phyloP scores from a whole-genome alignment of 2,888 invertebrate species.

The Trimorus sp. region DNA sequence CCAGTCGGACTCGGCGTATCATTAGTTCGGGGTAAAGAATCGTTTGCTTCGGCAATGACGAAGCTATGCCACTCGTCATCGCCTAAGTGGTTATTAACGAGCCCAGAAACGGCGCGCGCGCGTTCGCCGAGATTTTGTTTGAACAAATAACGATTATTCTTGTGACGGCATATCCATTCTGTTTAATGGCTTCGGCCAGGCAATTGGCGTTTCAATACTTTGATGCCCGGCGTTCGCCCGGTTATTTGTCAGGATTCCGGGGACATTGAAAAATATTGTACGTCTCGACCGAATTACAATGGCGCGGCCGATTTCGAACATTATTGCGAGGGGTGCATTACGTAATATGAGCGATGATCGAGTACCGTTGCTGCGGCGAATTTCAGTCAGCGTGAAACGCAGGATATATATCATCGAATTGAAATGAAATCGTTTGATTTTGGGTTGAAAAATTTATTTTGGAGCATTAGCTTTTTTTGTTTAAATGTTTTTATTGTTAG shows the following conservation, averaged over 20 bases:
- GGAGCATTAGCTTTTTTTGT: too few relatives aligned
- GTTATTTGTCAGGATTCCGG: slow-evolving; percentile 31
- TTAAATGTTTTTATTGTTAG: too few relatives aligned
- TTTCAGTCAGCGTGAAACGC: too few relatives aligned
- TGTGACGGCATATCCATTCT: slow-evolving; percentile 39
- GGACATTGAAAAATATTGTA: slow-evolving; percentile 41
- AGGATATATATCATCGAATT: background rate
- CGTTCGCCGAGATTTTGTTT: slow-evolving; percentile 28
- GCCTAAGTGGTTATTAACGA: slow-evolving; percentile 50
- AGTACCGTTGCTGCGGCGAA: too few relatives aligned
- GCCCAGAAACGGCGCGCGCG: slow-evolving; percentile 14
- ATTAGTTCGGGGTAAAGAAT: slow-evolving; percentile 24
- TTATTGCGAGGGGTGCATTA: slow-evolving; percentile 6
- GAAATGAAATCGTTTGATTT: too few relatives aligned
- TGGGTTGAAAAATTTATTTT: too few relatives aligned
- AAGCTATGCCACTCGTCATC: slow-evolving; percentile 30
- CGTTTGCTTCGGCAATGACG: slow-evolving; percentile 17
- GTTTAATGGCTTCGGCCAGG: slow-evolving; percentile 31
- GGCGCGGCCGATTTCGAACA: slow-evolving; percentile 10
- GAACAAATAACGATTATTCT: slow-evolving; percentile 52
- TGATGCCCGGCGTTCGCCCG: slow-evolving; percentile 13
- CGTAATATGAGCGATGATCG: too few relatives aligned
- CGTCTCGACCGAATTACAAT: slow-evolving; percentile 15
- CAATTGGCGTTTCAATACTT: slow-evolving; percentile 42
- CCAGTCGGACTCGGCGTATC: background rate